Percentiles rank a stretch among this genome's conserved stretches.
These are phyloP conservation scores for Egretta garzetta DNA, from an alignment of 2,113 vertebrate genomes.

Conservation along the genomic window DNA sequence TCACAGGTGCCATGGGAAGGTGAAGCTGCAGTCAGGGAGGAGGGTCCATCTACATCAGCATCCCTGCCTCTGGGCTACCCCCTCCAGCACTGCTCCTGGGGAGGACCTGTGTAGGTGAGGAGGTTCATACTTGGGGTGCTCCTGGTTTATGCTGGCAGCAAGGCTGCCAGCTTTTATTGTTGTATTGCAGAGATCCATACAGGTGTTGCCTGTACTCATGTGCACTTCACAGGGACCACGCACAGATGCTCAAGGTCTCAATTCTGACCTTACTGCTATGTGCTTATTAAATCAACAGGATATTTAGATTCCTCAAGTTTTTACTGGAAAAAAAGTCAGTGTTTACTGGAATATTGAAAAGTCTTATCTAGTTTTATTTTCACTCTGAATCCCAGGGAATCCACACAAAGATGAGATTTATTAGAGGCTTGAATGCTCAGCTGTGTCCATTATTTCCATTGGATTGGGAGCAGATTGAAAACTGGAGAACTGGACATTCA, in stretches of 20 bases:
- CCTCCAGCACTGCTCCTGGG: rapidly evolving
- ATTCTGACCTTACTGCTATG: background rate
- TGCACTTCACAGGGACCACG: background rate
- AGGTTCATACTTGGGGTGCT: background rate
- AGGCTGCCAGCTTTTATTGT: background rate
- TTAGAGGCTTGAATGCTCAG: background rate
- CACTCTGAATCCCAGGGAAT: background rate
- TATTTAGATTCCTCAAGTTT: background rate
- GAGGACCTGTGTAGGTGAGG: background rate
- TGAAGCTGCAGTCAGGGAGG: background rate
- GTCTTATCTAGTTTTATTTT: background rate
- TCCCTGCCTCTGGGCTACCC: background rate
- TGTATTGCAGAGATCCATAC: background rate
- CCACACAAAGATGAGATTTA: background rate
- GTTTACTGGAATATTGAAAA: background rate
- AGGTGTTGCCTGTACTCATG: background rate
- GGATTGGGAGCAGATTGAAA: background rate
- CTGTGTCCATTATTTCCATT: background rate
- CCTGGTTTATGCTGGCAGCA: background rate
- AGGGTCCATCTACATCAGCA: background rate
- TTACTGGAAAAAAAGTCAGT: background rate
- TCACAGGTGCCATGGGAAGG: background rate
- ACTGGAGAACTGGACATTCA: background rate
- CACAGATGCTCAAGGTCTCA: background rate
- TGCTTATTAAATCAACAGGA: background rate